Conservation (phyloP, 53 echinoderm and acorn worm genomes). For the Echinarachnius parma region DNA sequence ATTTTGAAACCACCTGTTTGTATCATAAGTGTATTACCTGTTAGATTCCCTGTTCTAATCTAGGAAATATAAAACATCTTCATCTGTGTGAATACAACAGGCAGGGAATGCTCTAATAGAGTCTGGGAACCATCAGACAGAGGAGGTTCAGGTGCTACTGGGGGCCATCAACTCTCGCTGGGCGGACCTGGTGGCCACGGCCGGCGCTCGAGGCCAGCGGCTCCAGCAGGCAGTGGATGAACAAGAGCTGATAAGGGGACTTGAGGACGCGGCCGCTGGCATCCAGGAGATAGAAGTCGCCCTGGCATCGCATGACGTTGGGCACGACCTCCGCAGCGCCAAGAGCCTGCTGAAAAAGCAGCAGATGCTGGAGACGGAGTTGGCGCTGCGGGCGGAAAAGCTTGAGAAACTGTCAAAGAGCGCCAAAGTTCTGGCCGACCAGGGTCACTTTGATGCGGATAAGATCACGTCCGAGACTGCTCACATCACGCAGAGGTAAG, state of each 20-base stretch:
- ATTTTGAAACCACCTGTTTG: too few relatives aligned
- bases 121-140: constrained; percentile 50
- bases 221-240: constrained; percentile 77
- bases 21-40: too few relatives aligned
- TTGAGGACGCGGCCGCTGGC: constrained; percentile 69
- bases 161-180: constrained; percentile 63
- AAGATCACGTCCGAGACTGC: constrained; percentile 66
- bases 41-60: too few relatives aligned
- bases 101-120: constrained; percentile 58
- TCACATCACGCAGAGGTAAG: constrained; percentile 63
- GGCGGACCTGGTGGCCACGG: constrained; percentile 54
- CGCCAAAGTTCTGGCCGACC: constrained; percentile 56
- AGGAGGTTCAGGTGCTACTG: constrained; percentile 52
- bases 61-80: too few relatives aligned
- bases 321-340: constrained; percentile 75
- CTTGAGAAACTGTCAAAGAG: constrained; percentile 57
- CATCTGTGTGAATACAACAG: constrained; percentile 25
- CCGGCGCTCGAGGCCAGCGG: constrained; percentile 66
- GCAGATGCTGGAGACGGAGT: constrained; percentile 78
- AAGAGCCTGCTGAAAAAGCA: constrained; percentile 81
- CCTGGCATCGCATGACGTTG: constrained; percentile 71
- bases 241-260: constrained; percentile 56
- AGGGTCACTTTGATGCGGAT: constrained; percentile 83
- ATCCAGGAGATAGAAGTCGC: constrained; percentile 70
- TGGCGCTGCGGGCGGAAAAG: constrained; percentile 62